A percentile compares a stretch with the other conserved stretches of the same genome.
Evolutionary conservation across 2,113 vertebrate genomes (phyloP).

Genomic region (Delphinapterus leucas): DNA sequence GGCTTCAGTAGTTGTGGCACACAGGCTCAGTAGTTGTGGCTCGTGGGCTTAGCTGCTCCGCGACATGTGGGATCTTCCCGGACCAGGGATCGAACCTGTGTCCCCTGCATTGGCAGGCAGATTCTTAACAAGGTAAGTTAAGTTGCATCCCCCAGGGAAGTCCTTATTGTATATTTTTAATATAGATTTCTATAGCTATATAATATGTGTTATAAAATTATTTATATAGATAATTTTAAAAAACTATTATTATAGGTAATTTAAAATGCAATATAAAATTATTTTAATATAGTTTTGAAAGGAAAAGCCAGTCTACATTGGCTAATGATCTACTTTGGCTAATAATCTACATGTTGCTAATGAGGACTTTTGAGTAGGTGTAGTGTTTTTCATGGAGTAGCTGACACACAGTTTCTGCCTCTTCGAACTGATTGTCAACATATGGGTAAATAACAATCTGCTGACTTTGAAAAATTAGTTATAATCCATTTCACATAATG

Average conservation of each 20-base stretch:
- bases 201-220: background rate
- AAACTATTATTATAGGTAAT: background rate
- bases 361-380: conserved; percentile 6
- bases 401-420: conserved; percentile 41
- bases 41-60: too few species aligned
- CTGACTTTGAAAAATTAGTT: conserved; percentile 77
- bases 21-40: too few species aligned
- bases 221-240: background rate
- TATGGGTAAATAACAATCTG: conserved; percentile 76
- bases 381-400: conserved; percentile 16
- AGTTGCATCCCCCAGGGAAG: too few species aligned
- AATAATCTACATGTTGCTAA: background rate
- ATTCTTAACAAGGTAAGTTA: too few species aligned
- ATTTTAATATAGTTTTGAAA: conserved; percentile 8
- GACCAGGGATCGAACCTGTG: too few species aligned
- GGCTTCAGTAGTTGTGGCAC: too few species aligned
- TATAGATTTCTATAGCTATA: background rate
- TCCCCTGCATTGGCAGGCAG: too few species aligned
- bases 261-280: background rate
- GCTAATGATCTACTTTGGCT: background rate
- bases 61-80: too few species aligned
- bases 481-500: conserved; percentile 66
- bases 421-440: conserved; percentile 61
- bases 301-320: background rate
- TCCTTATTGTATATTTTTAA: background rate